Base-by-base conservation (phyloP, 2,888 invertebrate genomes). In the Meiosimyza decipiens region DNA sequence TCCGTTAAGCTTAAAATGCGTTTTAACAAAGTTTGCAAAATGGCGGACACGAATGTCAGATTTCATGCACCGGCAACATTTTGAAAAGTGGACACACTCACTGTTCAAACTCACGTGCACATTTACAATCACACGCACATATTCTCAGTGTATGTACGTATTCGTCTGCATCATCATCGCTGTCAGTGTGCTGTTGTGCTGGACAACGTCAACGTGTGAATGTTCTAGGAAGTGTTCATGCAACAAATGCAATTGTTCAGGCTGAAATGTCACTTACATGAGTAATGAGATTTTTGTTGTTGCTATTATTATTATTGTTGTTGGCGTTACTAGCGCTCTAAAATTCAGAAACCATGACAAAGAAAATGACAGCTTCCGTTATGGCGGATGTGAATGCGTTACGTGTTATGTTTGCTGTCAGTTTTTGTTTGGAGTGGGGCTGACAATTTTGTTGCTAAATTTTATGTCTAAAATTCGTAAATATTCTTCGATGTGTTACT, bases 241-340 rank as follows among this genome's bases (percentile, higher is more conserved):
- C 70, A 63, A 70, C 74, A 75, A 75, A 76, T 78, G 77, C 74
- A 78, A 78, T 75, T 77, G 79, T 74, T 75, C 76, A 75, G 77
- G 77, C 67, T 71, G 66, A 76, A 77, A 75, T 77, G 77, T 77
- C 75, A 76, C 54, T 40, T 63, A 72, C 70, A 71, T 75, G 75
- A 75, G 71, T 73, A 75, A 75, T 75, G 75, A 70, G 72, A 73
- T 73, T 75, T 72, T 55, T 66, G 54, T 51, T 28, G 54, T 67
- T 68, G 57, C 59, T 50, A 51, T 28, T 57, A 12, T n/a, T 57
- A 18, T 67, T 47, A 22, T 67, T 55, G 5, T 67, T 50, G 55
- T 57, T 67, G 49, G 54, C 33, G 2, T 13, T 68, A 51, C 47
- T 59, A 40, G 49, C 5, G 5, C 63, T 49, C 16, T 12, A 50